Evolutionary conservation across 2,888 invertebrate genomes (phyloP).

Genomic region (Thereva unica): DNA sequence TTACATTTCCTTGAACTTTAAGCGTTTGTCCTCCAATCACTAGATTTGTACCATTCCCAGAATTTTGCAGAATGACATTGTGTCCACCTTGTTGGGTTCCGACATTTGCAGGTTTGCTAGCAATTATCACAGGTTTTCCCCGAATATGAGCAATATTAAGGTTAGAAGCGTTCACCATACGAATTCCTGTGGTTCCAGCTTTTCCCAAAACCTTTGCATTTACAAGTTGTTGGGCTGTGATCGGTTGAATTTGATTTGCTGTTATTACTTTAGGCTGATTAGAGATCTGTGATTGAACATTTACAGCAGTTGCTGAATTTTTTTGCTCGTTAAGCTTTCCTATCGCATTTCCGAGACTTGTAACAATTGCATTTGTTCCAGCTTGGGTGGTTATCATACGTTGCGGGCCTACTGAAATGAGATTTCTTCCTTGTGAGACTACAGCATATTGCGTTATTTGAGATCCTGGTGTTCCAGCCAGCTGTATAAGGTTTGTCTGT

Average conservation of each 20-base stretch:
- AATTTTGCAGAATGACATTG: conserved; percentile 57
- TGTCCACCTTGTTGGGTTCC: conserved; percentile 51
- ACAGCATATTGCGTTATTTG: conserved; percentile 60
- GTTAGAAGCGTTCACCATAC: conserved; percentile 61
- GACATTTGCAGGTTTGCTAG: conserved; percentile 53
- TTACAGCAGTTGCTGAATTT: conserved; percentile 10
- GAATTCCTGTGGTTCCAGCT: conserved; percentile 50
- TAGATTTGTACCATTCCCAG: conserved; percentile 45
- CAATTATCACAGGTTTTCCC: conserved; percentile 63
- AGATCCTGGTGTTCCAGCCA: conserved; percentile 53
- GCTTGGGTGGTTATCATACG: conserved; percentile 49
- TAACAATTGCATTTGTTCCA: conserved; percentile 37
- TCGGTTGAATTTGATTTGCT: conserved; percentile 48
- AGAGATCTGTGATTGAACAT: conserved; percentile 30
- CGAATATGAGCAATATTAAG: conserved; percentile 61
- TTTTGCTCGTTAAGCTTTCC: conserved; percentile 13
- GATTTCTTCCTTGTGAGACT: conserved; percentile 59
- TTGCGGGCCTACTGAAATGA: conserved; percentile 53
- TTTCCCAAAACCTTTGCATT: conserved; percentile 60
- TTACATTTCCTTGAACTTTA: conserved; percentile 54
- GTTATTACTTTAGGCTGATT: conserved; percentile 44
- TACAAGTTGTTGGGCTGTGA: conserved; percentile 56
- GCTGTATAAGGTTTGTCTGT: conserved; percentile 61
- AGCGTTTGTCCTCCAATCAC: conserved; percentile 56
- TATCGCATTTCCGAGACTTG: conserved; percentile 43